Percentiles rank a stretch among this genome's conserved stretches.
These are phyloP conservation scores for Mantis religiosa DNA, from an alignment of 2,888 invertebrate species.

Conservation along the genomic window DNA sequence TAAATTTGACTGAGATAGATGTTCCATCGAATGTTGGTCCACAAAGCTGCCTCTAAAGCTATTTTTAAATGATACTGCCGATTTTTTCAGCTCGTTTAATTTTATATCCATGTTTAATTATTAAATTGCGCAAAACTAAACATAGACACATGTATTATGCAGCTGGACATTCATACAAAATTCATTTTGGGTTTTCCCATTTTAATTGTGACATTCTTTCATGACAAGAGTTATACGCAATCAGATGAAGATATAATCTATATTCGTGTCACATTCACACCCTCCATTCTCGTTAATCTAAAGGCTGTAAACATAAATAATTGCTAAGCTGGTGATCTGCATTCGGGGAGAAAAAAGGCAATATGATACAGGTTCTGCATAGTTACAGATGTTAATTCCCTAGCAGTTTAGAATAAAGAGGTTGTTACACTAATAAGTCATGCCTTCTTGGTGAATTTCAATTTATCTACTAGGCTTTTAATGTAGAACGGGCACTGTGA, in stretches of 20 bases:
- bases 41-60: background rate
- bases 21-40: background rate
- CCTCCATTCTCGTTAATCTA: background rate
- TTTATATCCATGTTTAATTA: background rate
- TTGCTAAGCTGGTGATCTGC: too few relatives aligned
- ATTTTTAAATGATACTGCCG: background rate
- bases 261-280: background rate
- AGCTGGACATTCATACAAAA: background rate
- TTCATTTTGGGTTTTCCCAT: background rate
- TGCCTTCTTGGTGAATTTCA: too few relatives aligned
- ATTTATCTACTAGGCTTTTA: too few relatives aligned
- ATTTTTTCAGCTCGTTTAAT: background rate
- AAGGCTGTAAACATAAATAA: background rate
- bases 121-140: background rate
- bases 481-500: too few relatives aligned
- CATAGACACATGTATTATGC: background rate
- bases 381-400: too few relatives aligned
- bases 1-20: background rate
- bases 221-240: background rate
- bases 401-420: too few relatives aligned
- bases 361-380: too few relatives aligned
- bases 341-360: too few relatives aligned
- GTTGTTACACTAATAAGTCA: too few relatives aligned
- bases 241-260: background rate
- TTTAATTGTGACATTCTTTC: background rate